Evolutionary conservation across 2,888 invertebrate genomes (phyloP).

Genomic region (Chironomus tentans): DNA sequence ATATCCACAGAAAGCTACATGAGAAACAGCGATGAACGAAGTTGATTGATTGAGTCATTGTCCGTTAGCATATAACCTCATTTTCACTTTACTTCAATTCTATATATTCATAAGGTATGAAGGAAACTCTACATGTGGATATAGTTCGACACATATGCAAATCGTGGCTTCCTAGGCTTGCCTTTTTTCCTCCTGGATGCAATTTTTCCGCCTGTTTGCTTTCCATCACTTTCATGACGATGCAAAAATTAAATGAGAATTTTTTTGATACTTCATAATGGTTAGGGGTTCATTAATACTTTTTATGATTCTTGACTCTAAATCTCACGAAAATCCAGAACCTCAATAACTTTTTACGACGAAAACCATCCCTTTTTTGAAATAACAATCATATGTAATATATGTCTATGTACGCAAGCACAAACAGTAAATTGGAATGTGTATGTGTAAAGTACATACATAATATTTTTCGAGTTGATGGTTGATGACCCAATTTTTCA

Average conservation of each 20-base stretch:
- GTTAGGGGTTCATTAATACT: too few relatives aligned
- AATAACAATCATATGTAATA: too few relatives aligned
- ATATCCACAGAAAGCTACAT: neutral
- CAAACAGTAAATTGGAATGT: neutral
- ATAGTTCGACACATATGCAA: too few relatives aligned
- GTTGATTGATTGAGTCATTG: constrained; percentile 25
- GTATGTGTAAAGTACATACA: neutral
- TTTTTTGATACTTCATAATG: too few relatives aligned
- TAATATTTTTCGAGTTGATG: neutral
- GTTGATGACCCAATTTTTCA: neutral
- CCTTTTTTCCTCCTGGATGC: neutral
- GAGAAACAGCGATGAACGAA: neutral
- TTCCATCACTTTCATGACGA: neutral
- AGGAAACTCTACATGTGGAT: too few relatives aligned
- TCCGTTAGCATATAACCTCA: constrained; percentile 4
- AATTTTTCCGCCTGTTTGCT: neutral
- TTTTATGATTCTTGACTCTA: too few relatives aligned
- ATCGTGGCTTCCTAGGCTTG: too few relatives aligned
- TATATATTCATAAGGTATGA: too few relatives aligned
- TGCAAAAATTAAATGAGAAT: neutral
- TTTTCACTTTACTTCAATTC: neutral
- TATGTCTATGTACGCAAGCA: too few relatives aligned
- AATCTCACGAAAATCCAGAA: too few relatives aligned
- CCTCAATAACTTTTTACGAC: too few relatives aligned
- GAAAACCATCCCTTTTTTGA: too few relatives aligned